Base-by-base conservation (phyloP, 2,113 vertebrate species). In the Nanorana parkeri region DNA sequence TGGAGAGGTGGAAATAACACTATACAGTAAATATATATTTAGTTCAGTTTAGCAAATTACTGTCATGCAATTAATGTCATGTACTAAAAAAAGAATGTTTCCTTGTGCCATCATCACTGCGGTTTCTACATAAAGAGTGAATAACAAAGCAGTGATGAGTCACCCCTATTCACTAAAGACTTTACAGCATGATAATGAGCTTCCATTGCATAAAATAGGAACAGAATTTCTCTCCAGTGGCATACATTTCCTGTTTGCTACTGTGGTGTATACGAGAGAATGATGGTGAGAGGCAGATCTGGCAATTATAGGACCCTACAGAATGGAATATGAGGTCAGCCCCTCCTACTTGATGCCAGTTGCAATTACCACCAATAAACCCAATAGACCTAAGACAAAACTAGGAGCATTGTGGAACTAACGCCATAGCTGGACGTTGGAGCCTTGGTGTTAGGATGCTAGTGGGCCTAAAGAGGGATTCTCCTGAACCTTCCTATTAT, bases 91-190 rank as follows among this genome's bases (percentile, higher is more conserved):
- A 58, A 58, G n/a, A 58, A 56, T 15, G 19, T 58, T 56, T 41
- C 71, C 71, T 28, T 74, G 32, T 74, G 58, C 21, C 21, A 47
- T 47, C 55, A 74, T 74, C 55, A 74, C 47, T 60, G 71, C 26
- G 55, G 55, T 58, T 56, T 72, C 26, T 19, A 28, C 19, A 56
- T 28, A 73, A 32, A 73, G 52, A 32, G 26, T 74, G 71, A 74
- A 55, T 23, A 55, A 74, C 71, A 60, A 20, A 3, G 17, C 29
- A 55, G 20, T 16, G 71, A 74, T 74, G 71, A 74, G 54, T 74
- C 71, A 63, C 60, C 56, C 52, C 54, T 21, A 74, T 74, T 60
- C 71, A 74, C 71, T 36, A 29, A 74, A 60, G 71, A 60, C 55
- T 21, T 21, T 28, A 11, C 20, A 60, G 71, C 26, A 60, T 74